Evolutionary conservation across 2,797 vertebrate genomes (phyloP).

Genomic region (Discoglossus pictus): DNA sequence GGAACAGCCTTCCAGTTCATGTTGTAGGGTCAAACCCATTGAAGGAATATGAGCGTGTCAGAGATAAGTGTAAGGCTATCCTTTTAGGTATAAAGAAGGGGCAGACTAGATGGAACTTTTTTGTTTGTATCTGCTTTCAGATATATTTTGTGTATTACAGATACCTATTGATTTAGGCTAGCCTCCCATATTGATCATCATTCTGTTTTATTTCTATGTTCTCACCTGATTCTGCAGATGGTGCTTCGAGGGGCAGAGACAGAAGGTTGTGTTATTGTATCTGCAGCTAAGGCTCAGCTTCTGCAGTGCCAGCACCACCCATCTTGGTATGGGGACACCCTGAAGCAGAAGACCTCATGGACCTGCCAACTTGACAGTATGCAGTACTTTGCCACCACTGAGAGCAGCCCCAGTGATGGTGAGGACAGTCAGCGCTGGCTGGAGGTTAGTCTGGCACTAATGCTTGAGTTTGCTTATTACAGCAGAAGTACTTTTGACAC

Average conservation of each 20-base stretch:
- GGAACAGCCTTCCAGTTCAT: too few relatives aligned
- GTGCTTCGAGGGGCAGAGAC: conserved; percentile 95
- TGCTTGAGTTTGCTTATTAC: background rate
- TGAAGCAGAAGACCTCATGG: conserved; percentile 98
- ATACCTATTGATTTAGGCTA: too few relatives aligned
- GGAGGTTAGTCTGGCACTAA: conserved; percentile 72
- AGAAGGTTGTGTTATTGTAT: conserved; percentile 93
- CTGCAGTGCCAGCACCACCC: conserved; percentile 95
- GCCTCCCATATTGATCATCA: too few relatives aligned
- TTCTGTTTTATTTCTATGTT: background rate
- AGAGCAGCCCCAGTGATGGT: conserved; percentile 85
- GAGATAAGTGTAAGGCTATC: too few relatives aligned
- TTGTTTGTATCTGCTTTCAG: too few relatives aligned
- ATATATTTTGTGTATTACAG: too few relatives aligned
- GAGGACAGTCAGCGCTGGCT: conserved; percentile 93
- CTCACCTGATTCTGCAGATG: conserved; percentile 73
- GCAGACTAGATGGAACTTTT: too few relatives aligned
- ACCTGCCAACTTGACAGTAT: conserved; percentile 94
- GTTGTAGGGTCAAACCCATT: too few relatives aligned
- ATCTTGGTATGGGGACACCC: conserved; percentile 91
- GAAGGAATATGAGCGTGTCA: too few relatives aligned
- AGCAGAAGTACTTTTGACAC: background rate
- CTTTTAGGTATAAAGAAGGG: too few relatives aligned
- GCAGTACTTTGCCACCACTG: conserved; percentile 98
- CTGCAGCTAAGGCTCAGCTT: conserved; percentile 92